Base-by-base conservation (phyloP, 2,113 vertebrate species). In the Labrus mixtus region DNA sequence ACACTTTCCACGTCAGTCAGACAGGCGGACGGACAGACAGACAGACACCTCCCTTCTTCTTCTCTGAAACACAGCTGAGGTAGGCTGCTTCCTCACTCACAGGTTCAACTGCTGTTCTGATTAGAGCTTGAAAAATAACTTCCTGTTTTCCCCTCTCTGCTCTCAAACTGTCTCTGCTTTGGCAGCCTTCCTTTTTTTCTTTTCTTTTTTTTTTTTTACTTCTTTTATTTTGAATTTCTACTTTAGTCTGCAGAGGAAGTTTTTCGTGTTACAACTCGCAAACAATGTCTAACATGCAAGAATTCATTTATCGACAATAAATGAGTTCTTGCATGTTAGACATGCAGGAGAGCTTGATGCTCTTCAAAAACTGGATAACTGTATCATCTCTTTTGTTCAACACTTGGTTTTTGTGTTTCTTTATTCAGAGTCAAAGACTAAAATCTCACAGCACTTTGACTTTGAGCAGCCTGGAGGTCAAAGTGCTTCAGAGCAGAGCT, bases 1-100 rank as follows among this genome's bases (percentile, higher is more conserved):
- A 71, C 79, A 78, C 88, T 70, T 78, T 87, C 83, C 86, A 83
- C 54, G 64, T 75, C 81, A 79, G 86, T 81, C 43, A 60, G 81
- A 63, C 80, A 39, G 79, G 61, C 84, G 65, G 73, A 58, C 71
- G n/a, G 80, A 45, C 76, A 10, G 73, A 73, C 78, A 55, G 76
- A 29, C 72, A 37, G 76, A 22, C 43, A 16, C 25, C 70, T 9
- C 43, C 39, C 23, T 39, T 20, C 50, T 39, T 20, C 50, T 25
- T 57, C 62, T 67, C 37, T 57, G 56, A 48, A 48, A 48, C 58
- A 68, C 37, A 16, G 11, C 68, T 72, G 71, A 89, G 89, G 89
- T 90, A 78, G 62, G 84, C 36, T 36, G 64, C 9, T 36, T 36
- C 45, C 63, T 51, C 43, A 3, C 10, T 19, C 6, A 0, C 1